phyloP scores from a whole-genome alignment of 2,888 invertebrate genomes.

The Liodrosophila aerea region DNA sequence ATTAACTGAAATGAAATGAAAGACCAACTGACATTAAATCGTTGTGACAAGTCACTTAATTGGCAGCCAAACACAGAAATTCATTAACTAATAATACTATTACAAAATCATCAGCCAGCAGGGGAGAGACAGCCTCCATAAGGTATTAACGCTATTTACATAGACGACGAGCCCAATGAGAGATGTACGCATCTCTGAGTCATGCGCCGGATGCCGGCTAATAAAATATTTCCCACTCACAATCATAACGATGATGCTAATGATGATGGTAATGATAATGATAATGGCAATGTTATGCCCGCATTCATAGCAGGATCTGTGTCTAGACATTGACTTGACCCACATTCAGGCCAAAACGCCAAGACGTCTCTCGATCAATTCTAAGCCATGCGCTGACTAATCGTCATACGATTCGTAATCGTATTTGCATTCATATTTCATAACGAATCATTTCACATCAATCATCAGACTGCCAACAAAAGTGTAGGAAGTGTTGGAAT shows the following conservation, averaged over 20 bases:
- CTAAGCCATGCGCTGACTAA: conserved; percentile 24
- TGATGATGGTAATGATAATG: not conserved
- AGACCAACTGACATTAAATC: conserved; percentile 21
- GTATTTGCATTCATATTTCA: conserved; percentile 36
- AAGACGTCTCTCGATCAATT: conserved; percentile 30
- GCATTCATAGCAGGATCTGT: conserved; percentile 31
- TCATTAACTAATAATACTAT: conserved; percentile 44
- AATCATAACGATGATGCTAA: conserved; percentile 2
- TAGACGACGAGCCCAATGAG: conserved; percentile 26
- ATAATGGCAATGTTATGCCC: not conserved
- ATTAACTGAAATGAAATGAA: no score
- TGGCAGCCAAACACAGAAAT: conserved; percentile 36
- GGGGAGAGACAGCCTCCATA: conserved; percentile 26
- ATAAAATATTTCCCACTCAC: conserved; percentile 26
- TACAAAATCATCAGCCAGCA: conserved; percentile 42
- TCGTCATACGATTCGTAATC: conserved; percentile 8
- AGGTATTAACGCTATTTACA: conserved; percentile 26
- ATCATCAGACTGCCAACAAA: conserved; percentile 59
- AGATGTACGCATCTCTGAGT: conserved; percentile 26
- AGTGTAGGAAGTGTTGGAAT: conserved; percentile 29
- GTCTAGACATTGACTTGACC: conserved; percentile 45
- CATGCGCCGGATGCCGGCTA: conserved; percentile 37
- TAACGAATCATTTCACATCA: conserved; percentile 47
- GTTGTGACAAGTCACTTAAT: conserved; percentile 43
- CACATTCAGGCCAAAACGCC: conserved; percentile 16